Conservation (phyloP, 2,797 vertebrate genomes). For the Botia almorhae region DNA sequence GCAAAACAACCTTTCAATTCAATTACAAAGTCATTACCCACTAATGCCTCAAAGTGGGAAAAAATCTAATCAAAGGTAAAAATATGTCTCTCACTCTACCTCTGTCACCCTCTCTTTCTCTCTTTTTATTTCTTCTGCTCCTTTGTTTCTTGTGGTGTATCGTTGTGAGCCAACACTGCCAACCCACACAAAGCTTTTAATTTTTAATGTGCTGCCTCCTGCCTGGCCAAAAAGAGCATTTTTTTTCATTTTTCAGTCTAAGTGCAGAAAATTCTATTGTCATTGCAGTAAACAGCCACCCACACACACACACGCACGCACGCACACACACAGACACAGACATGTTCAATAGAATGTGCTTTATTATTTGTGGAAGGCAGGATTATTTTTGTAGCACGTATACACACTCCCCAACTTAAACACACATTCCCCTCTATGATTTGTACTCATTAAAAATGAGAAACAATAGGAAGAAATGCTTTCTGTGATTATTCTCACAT, state of each 20-base stretch:
- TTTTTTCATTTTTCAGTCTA: constrained; percentile 44
- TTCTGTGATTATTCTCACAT: constrained; percentile 15
- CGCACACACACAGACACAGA: constrained; percentile 25
- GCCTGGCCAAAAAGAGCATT: constrained; percentile 43
- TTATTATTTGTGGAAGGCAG: background rate
- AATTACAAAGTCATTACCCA: constrained; percentile 51
- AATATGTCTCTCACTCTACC: constrained; percentile 47
- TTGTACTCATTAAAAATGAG: constrained; percentile 38
- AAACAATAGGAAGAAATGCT: constrained; percentile 15
- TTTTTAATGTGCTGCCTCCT: constrained; percentile 66
- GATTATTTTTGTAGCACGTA: constrained; percentile 1
- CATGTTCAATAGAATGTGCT: constrained; percentile 18
- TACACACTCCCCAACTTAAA: background rate
- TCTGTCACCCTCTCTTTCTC: constrained; percentile 1
- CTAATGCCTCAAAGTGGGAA: constrained; percentile 23
- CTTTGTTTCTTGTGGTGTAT: constrained; percentile 25
- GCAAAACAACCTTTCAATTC: constrained; percentile 36
- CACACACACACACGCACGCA: constrained; percentile 7
- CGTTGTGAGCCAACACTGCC: constrained; percentile 54
- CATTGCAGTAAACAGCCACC: constrained; percentile 27
- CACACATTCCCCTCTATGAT: constrained; percentile 15
- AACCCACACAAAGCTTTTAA: constrained; percentile 58
- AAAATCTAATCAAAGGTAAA: constrained; percentile 54
- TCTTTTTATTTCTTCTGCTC: constrained; percentile 17
- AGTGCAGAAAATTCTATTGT: constrained; percentile 45